Evolutionary conservation across 2,113 vertebrate genomes (phyloP).

Genomic region (Passer domesticus): DNA sequence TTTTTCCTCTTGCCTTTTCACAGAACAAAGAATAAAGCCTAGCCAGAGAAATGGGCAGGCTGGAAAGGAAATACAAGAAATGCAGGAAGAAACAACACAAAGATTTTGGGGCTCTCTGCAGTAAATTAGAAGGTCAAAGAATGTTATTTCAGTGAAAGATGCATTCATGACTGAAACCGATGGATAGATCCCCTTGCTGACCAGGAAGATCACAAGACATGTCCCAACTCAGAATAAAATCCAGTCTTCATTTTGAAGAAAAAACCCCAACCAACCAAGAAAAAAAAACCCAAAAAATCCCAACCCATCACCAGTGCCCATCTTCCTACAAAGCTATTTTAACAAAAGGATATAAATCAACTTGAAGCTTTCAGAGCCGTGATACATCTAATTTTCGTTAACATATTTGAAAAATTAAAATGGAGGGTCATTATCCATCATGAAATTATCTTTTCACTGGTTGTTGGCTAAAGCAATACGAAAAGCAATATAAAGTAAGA

Average conservation of each 20-base stretch:
- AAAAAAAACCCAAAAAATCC: not conserved
- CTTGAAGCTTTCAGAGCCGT: not conserved
- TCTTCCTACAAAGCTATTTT: not conserved
- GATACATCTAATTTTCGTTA: not conserved
- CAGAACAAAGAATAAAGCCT: not conserved
- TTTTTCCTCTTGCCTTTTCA: constrained; percentile 6
- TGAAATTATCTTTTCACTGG: not conserved
- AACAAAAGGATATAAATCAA: not conserved
- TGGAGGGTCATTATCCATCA: not conserved
- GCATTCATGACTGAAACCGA: not conserved
- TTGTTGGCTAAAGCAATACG: not conserved
- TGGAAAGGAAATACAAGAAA: not conserved
- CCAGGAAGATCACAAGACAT: constrained; percentile 16
- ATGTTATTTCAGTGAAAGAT: not conserved
- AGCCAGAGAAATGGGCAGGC: constrained; percentile 24
- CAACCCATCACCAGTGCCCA: not conserved
- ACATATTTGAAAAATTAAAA: not conserved
- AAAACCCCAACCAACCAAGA: not conserved
- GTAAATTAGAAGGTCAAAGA: not conserved
- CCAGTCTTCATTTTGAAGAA: not conserved
- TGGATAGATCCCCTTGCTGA: not conserved
- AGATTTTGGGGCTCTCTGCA: not conserved
- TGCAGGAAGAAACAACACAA: not conserved
- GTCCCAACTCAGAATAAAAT: not conserved
- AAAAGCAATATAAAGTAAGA: not conserved